Evolutionary conservation across 2,113 vertebrate genomes (phyloP), one percentile per base, ranked within the genome.

Genomic region (Aphyosemion australe): DNA sequence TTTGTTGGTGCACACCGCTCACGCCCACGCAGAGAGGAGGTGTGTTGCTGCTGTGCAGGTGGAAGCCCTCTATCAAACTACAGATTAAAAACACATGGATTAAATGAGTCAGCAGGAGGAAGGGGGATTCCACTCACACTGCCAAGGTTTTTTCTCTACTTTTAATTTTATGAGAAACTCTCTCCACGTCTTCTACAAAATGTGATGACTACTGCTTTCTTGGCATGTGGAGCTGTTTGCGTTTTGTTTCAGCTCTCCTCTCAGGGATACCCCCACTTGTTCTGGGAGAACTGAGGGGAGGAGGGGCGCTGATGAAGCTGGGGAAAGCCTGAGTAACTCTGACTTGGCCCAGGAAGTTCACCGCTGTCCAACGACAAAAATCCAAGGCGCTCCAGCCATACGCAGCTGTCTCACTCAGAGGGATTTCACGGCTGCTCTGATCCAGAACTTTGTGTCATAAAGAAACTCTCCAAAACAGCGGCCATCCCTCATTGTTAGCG

Each of bases 381-480:
- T 92, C 92, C 91, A 87, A 26, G 59, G 57, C 75, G 65, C 64
- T 57, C 58, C 41, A 45, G 82, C 87, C 86, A 82, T 89, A 80
- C 83, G 90, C 86, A 90, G 92, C 93, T 94, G 90, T 92, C 90
- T 89, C 87, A 84, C 93, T 93, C 93, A 88, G 86, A 93, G 90
- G 92, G 93, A 94, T 94, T 95, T 95, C 93, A 91, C 91, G 94
- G 92, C 88, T 90, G 90, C 90, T 88, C 92, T 86, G 90, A 89
- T 95, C 94, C 95, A 95, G 91, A 93, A 90, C 89, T 87, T 87
- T 94, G 93, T 93, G 94, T 95, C 94, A 95, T 91, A 78, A 61
- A 93, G 92, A 93, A 95, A 93, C 89, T 90, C 94, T 96, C 94
- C 95, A 96, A 95, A 97, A 95, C 94, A 95, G 86, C 92, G 91